These are phyloP conservation scores for Dasysyrphus tricinctus DNA, from an alignment of 2,888 invertebrate genomes.

Conservation along the genomic window DNA sequence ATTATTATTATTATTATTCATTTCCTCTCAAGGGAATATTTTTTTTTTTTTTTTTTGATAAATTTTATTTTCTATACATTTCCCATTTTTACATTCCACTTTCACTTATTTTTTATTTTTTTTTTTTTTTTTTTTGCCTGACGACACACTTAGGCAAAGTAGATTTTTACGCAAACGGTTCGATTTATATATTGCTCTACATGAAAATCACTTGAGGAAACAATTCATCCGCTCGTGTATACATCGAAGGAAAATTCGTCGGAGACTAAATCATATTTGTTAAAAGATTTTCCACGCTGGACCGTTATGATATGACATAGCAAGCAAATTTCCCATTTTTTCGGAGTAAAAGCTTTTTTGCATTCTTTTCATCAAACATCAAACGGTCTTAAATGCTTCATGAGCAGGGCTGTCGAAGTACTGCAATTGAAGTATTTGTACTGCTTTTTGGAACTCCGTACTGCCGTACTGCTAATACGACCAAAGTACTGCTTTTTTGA, in stretches of 20 bases:
- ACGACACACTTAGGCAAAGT: background rate
- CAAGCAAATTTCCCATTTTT: slow-evolving; percentile 43
- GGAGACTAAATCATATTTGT: slow-evolving; percentile 41
- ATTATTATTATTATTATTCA: too few relatives aligned
- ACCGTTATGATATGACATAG: slow-evolving; percentile 22
- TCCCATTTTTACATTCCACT: slow-evolving; percentile 21
- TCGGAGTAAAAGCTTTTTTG: slow-evolving; percentile 48
- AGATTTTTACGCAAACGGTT: slow-evolving; percentile 39
- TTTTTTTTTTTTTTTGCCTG: background rate
- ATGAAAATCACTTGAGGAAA: slow-evolving; percentile 1
- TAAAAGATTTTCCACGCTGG: slow-evolving; percentile 55
- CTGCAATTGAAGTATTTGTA: too few relatives aligned
- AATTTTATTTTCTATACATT: background rate
- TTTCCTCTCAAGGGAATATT: slow-evolving; percentile 1
- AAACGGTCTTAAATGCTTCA: background rate
- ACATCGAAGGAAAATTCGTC: slow-evolving; percentile 57
- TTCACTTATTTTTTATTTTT: too few relatives aligned
- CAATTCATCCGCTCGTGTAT: slow-evolving; percentile 37
- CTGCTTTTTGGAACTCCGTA: too few relatives aligned
- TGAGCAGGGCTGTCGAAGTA: too few relatives aligned
- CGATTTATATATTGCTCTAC: background rate
- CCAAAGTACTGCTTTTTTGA: too few relatives aligned
- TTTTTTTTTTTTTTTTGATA: slow-evolving; percentile 8
- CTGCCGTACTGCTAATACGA: too few relatives aligned
- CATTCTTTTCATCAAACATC: slow-evolving; percentile 43